These are phyloP conservation scores for Dipodomys merriami DNA, from an alignment of 2,113 vertebrate species.

Conservation along the genomic window DNA sequence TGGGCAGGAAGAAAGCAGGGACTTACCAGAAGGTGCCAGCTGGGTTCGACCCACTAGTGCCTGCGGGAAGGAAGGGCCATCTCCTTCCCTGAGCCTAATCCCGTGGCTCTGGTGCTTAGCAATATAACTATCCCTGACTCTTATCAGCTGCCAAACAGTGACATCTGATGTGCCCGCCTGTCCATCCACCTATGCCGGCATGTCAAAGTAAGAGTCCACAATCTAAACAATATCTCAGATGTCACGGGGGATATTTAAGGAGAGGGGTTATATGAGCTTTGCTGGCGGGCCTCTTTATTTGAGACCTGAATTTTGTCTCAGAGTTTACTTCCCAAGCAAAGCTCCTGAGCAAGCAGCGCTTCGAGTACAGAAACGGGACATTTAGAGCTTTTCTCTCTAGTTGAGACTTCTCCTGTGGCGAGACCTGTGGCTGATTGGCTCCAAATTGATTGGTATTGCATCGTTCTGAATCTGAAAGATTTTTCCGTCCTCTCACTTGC, in stretches of 20 bases:
- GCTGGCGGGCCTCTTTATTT: conserved; percentile 70
- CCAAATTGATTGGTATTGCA: not conserved
- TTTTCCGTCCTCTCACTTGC: not conserved
- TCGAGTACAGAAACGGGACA: not conserved
- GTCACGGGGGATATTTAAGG: conserved; percentile 76
- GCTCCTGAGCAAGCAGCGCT: not conserved
- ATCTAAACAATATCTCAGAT: conserved; percentile 81
- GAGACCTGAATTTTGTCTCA: conserved; percentile 53
- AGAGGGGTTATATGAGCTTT: conserved; percentile 66
- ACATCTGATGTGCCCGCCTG: conserved; percentile 81
- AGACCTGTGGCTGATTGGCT: not conserved
- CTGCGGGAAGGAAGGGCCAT: conserved; percentile 74
- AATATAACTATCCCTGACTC: conserved; percentile 75
- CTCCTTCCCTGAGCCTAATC: conserved; percentile 69
- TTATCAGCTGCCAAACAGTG: conserved; percentile 85
- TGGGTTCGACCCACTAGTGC: conserved; percentile 65
- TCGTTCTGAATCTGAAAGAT: conserved; percentile 25
- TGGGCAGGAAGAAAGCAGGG: conserved; percentile 40
- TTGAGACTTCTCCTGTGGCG: conserved; percentile 17
- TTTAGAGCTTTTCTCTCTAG: conserved; percentile 23
- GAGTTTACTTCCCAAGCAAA: not conserved
- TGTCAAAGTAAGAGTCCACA: conserved; percentile 87
- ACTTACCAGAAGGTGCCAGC: conserved; percentile 82
- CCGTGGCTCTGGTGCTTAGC: conserved; percentile 74
- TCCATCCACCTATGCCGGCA: conserved; percentile 76